Evolutionary conservation across 2,113 vertebrate species (phyloP), one percentile per base, ranked within the genome.

Genomic region (Clarias magur): DNA sequence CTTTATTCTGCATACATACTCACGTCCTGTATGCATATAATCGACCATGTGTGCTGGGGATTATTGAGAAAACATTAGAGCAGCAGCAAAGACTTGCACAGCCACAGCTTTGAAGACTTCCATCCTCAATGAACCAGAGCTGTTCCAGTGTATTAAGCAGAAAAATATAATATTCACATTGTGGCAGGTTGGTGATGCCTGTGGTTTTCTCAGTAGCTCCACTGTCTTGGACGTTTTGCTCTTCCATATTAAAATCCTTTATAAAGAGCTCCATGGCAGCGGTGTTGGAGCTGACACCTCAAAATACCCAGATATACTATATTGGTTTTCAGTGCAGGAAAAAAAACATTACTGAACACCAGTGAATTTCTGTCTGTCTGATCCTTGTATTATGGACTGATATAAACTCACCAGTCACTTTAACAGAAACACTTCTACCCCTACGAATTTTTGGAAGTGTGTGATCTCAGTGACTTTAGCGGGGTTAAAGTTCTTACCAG

Each of bases 161-260:
- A 86, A 91, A 90, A 84, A 79, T 80, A 88, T 89, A 90, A 90
- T 88, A 90, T 90, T 90, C 87, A 88, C 68, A 91, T 91, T 90
- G 83, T 65, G 67, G 76, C 85, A 59, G 87, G 57, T 86, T 85
- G 53, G 79, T 67, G 67, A 80, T 60, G 67, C 82, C 60, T 17
- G 8, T 34, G 17, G 59, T 72, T 88, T 62, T 68, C 65, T 79
- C 65, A 67, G 59, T 38, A 87, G 81, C 75, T 54, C 25, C 72
- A 27, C 80, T 78, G 56, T 42, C 57, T 83, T 48, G 23, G 30
- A 62, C 60, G 80, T 80, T 76, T 81, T 63, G 72, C 70, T 25
- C 53, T 65, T 80, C 38, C 57, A 30, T 63, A 78, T 67, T 67
- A 62, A 72, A 76, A n/a, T n/a, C 0, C 60, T 70, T 56, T 53